Evolutionary conservation across 2,113 vertebrate species (phyloP), one percentile per base, ranked within the genome.

Genomic region (Cochlearius cochlearius): DNA sequence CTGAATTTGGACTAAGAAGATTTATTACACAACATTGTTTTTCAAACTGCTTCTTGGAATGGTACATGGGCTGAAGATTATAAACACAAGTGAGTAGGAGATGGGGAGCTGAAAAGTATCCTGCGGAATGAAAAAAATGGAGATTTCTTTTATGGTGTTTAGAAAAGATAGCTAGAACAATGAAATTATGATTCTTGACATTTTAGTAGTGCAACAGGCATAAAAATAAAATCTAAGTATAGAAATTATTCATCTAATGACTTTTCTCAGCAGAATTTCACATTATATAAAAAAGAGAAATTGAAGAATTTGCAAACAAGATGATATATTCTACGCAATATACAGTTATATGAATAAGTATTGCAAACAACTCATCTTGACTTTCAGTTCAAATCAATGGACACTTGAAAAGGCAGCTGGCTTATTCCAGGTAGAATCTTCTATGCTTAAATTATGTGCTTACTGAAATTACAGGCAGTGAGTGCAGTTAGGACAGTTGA

Each of bases 341-440:
- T 59, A 82, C 84, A 89, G 86, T 91, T 92, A 86, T 92, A 77
- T 56, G 92, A 91, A 96, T 80, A 96, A 78, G 72, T 92, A 90
- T 92, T 93, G 58, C 94, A 96, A 95, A 96, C 81, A 91, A 90
- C 87, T 89, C 86, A 92, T 88, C 93, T 94, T 96, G 91, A 90
- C 94, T 91, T 94, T 90, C 92, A 93, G 90, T 92, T 97, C 96
- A 97, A 97, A 96, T 95, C 95, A 94, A 82, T 94, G 84, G 90
- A 96, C 88, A 72, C 84, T 96, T 91, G 87, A 95, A 94, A 97
- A 96, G 89, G 60, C 15, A 80, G 49, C 55, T 95, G 90, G 80
- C 63, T 96, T 92, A 73, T 91, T 86, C 67, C 94, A 71, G 23
- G 13, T 45, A 72, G 38, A 64, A 30, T 43, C 36, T 64, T 72